Base-by-base conservation (phyloP, 2,797 vertebrate species). In the Sebastes nivosus region DNA sequence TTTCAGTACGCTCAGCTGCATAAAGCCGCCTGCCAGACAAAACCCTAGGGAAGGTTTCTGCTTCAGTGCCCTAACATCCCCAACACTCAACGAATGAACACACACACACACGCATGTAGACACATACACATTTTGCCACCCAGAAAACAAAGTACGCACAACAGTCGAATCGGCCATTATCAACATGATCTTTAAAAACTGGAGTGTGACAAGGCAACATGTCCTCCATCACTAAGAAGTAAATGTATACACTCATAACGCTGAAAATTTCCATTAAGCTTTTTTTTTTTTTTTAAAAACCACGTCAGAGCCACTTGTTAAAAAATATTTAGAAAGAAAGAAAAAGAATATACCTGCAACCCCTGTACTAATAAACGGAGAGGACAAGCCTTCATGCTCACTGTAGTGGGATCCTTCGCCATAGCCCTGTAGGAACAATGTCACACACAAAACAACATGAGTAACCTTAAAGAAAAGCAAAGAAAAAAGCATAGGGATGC, bases 341-440 rank as follows among this genome's bases (percentile, higher is more conserved):
- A 11, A 24, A 29, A n/a, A 32, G 1, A 67, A 75, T 96, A 93
- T 88, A 99, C 98, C 98, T 89, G 96, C 94, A 2, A 99, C 96
- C 72, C 97, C 97, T 4, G 98, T 95, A 84, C 96, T 97, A 92
- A 99, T 97, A 93, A 99, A 99, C 0, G 98, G 93, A 2, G 98
- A 96, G 83, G 97, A 95, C 77, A 98, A 92, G 60, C 97, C 96
- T 87, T 97, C 94, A 77, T 96, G 97, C 68, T 99, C 99, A 0
- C 89, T 84, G 72, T 98, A 99, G 95, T 97, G 98, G 58, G 97
- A 75, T 2, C 97, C 96, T 79, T 99, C 99, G 0, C 95, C 93
- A 64, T 99, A 99, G 81, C 93, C 95, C 98, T 99, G 92, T 9
- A 29, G 70, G 20, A 87, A 83, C 22, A 82, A 67, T 2, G 3